Evolutionary conservation across 2,113 vertebrate genomes (phyloP), one percentile per base, ranked within the genome.

Genomic region (Potamarius usumacintae): DNA sequence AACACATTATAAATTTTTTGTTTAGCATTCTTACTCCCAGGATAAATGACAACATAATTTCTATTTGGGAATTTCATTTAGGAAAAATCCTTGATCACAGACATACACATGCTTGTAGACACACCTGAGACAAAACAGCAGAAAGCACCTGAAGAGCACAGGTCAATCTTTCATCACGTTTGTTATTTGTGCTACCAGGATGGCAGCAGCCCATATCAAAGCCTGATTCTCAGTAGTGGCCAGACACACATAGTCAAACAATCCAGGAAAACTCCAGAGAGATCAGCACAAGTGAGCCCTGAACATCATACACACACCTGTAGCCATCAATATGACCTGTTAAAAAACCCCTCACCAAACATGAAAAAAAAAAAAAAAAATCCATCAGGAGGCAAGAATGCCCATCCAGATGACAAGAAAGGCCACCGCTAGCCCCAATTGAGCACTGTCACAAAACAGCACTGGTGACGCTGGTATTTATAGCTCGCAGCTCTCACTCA

Each of bases 81-180:
- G 18, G 17, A 77, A 77, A 52, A 77, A 74, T 76, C 7, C 83
- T 30, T 10, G 0, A 86, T 89, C 76, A 89, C 50, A 81, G 20
- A 50, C 34, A 48, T 57, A 25, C 22, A 50, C 22, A 81, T 25
- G 12, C 76, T 48, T 55, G 18, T 55, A 55, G 42, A 60, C 18
- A 30, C 17, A 62, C 79, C 58, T 25, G 25, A 74, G 85, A 90
- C 92, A 90, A 93, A 94, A 94, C 91, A 91, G 90, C 93, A 94
- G 88, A 88, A 92, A 76, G 80, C 89, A 77, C 89, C 57, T 88
- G 92, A 88, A 90, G 93, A 92, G 90, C 90, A 92, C 92, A 93
- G 95, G 94, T 94, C 93, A 94, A 89, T 86, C 94, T 95, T 95
- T 95, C 94, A 94, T 95, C 93, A 91, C 92, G 90, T 92, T 92